Base-by-base conservation (phyloP, 2,888 invertebrate species). In the Petrophora chlorosata region DNA sequence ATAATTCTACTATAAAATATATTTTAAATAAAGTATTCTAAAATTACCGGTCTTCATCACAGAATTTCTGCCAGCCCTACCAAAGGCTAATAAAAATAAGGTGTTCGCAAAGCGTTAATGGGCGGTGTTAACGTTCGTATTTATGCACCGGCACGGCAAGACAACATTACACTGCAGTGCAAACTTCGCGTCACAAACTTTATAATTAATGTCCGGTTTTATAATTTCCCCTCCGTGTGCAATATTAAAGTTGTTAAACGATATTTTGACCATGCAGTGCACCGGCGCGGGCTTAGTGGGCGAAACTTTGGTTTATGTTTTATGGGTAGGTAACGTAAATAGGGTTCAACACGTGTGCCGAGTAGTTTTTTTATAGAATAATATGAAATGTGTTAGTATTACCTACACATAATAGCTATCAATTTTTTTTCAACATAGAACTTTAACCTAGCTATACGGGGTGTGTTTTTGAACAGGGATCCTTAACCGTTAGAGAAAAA, bases 131-230 rank as follows among this genome's bases (percentile, higher is more conserved):
- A 70, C 67, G 68, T 53, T 36, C 61, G 69, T 73, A 75, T 79
- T 83, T 82, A 83, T 83, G 79, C 81, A 71, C 64, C 59, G 61
- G 70, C 78, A 82, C 79, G 81, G 61, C 76, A 76, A 76, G 73
- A 75, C 73, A 71, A 73, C 72, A 79, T 75, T 78, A 81, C 73
- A 73, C 70, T 78, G 72, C 74, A 74, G 67, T 61, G 67, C 70
- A 74, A 78, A 79, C 73, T 80, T 72, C 56, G 66, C 62, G 62
- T 65, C 70, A 66, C 66, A 61, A 82, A 82, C 76, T 84, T 83
- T 73, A 66, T 82, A 83, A 83, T 82, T 70, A 80, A 83, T 77
- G 74, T 59, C 67, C 67, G 67, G 72, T 79, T 84, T 79, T 79
- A 79, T 79, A 76, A 79, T 77, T 77, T 72, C 65, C 66, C 70